These are phyloP conservation scores for Apotomis capreana DNA, from an alignment of 2,888 invertebrate species.

Conservation along the genomic window DNA sequence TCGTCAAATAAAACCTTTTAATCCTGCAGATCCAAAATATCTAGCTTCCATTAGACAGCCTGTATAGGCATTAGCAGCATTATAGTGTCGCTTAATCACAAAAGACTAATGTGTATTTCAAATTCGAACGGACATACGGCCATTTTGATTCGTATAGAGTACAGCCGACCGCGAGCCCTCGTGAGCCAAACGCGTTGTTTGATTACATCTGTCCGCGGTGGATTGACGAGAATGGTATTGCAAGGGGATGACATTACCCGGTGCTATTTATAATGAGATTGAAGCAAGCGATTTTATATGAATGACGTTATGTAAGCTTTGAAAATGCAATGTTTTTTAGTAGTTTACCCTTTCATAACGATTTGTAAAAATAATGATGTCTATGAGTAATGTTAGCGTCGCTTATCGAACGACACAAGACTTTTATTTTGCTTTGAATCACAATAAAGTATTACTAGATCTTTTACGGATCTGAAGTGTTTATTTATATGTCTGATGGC, in stretches of 20 bases:
- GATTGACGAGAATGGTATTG: conserved; percentile 7
- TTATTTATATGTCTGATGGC: too few species aligned
- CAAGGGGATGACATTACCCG: conserved; percentile 6
- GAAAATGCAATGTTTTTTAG: not conserved
- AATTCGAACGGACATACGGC: not conserved
- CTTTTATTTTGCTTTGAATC: too few species aligned
- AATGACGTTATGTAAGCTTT: not conserved
- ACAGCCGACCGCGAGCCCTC: conserved; percentile 12
- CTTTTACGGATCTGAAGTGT: too few species aligned
- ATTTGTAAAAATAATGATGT: not conserved
- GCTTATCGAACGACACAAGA: too few species aligned
- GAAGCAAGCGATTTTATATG: not conserved
- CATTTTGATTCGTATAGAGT: not conserved
- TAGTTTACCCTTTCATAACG: not conserved
- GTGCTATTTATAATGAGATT: not conserved
- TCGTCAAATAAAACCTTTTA: not conserved
- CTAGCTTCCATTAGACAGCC: conserved; percentile 4
- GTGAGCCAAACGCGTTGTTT: conserved; percentile 7
- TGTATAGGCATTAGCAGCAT: conserved; percentile 21
- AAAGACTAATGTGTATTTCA: not conserved
- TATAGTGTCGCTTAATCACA: not conserved
- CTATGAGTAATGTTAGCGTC: too few species aligned
- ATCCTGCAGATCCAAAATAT: not conserved
- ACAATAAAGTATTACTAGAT: too few species aligned
- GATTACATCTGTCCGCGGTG: conserved; percentile 8